phyloP scores from a whole-genome alignment of 2,797 vertebrate genomes.

The Myotis planiceps region DNA sequence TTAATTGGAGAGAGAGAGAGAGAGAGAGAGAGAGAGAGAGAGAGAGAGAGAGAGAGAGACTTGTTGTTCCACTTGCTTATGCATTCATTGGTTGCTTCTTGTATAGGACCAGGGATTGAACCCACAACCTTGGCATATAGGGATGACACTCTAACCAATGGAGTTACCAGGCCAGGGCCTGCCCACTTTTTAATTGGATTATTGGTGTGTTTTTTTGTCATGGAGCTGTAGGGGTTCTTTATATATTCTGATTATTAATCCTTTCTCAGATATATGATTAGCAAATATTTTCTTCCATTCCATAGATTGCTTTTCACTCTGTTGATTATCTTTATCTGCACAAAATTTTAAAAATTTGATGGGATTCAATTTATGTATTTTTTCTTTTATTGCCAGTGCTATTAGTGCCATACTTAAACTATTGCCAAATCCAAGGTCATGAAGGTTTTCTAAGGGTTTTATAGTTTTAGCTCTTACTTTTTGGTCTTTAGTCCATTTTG shows the following conservation, averaged over 20 bases:
- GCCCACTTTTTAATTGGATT: background rate
- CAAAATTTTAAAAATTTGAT: background rate
- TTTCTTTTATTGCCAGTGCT: background rate
- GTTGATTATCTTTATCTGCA: background rate
- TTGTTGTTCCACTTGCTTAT: background rate
- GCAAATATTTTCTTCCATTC: conserved; percentile 15
- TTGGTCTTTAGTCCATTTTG: background rate
- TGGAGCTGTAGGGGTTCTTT: background rate
- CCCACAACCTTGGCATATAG: background rate
- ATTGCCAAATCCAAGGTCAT: background rate
- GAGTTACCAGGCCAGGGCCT: background rate
- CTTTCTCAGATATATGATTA: background rate
- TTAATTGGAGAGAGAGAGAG: background rate
- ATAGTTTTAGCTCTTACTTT: background rate
- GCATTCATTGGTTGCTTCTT: background rate
- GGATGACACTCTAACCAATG: background rate
- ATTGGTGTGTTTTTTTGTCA: background rate
- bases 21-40: too few relatives aligned
- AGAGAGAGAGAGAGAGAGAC: background rate
- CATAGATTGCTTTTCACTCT: background rate
- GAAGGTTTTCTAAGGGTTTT: background rate
- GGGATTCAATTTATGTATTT: background rate
- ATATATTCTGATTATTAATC: background rate
- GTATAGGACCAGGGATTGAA: background rate
- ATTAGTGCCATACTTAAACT: background rate